Percentiles rank a stretch among this genome's conserved stretches.
Conservation (phyloP, 2,888 invertebrate genomes). For the Eilema sororculum region DNA sequence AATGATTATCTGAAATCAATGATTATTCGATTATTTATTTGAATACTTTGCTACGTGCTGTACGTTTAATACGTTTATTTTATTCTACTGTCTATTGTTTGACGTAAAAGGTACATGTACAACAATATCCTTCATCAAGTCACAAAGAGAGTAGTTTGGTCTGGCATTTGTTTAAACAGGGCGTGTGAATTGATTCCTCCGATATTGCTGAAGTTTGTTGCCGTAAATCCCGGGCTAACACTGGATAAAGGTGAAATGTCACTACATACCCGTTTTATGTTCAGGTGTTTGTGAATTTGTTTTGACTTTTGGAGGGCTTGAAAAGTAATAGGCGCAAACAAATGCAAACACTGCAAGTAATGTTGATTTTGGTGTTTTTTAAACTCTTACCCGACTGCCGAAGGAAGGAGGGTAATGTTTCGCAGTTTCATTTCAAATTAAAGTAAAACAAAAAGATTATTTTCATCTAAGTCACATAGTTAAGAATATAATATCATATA, state of each 20-base stretch:
- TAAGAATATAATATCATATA: no score
- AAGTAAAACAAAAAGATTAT: no score
- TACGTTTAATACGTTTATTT: background rate
- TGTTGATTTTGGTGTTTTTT: no score
- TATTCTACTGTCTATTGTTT: background rate
- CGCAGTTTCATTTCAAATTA: background rate
- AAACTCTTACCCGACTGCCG: no score
- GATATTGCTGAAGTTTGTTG: conserved; percentile 77
- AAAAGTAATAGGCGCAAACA: background rate
- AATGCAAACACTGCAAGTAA: no score
- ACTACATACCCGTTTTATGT: conserved; percentile 56
- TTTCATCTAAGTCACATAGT: no score
- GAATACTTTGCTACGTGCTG: no score
- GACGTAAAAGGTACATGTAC: background rate
- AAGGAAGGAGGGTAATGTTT: no score
- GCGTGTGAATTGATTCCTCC: conserved; percentile 71
- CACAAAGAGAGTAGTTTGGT: conserved; percentile 16
- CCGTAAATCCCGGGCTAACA: conserved; percentile 62
- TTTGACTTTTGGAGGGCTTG: conserved; percentile 12
- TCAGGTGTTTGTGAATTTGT: conserved; percentile 56
- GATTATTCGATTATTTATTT: no score
- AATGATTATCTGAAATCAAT: no score
- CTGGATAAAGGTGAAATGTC: conserved; percentile 60
- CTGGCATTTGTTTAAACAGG: conserved; percentile 57
- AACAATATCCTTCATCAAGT: conserved; percentile 32